phyloP scores from a whole-genome alignment of 2,113 vertebrate genomes.

The Serilophus lunatus region DNA sequence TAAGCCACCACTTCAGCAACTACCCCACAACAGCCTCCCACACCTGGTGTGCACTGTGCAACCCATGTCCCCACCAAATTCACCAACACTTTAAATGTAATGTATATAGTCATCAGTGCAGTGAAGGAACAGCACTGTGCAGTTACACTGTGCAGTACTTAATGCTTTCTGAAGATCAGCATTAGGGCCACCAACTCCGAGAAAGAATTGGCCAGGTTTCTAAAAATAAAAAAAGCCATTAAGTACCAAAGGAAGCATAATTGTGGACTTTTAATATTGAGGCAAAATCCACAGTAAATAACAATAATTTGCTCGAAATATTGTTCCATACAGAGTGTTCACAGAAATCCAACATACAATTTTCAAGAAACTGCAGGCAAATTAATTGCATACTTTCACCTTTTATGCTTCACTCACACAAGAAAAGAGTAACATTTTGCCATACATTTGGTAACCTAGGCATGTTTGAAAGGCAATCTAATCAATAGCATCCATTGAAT shows the following conservation, averaged over 20 bases:
- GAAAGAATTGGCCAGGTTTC: conserved; percentile 65
- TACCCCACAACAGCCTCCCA: not conserved
- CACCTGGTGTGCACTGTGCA: not conserved
- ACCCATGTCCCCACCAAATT: not conserved
- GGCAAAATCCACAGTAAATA: conserved; percentile 76
- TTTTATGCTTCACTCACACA: conserved; percentile 61
- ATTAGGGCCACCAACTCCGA: conserved; percentile 5
- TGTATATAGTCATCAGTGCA: rapidly evolving
- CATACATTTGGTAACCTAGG: conserved; percentile 34
- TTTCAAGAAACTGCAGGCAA: conserved; percentile 72
- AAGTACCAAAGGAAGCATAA: conserved; percentile 68
- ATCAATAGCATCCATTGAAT: conserved; percentile 75
- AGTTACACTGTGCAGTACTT: not conserved
- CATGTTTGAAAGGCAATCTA: conserved; percentile 66
- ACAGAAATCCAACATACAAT: conserved; percentile 77
- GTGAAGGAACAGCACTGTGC: not conserved
- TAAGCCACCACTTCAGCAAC: not conserved
- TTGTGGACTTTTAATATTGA: conserved; percentile 74
- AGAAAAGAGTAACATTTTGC: conserved; percentile 69
- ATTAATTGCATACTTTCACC: conserved; percentile 79
- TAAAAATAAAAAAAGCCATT: conserved; percentile 74
- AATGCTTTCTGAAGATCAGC: conserved; percentile 20
- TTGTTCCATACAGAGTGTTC: conserved; percentile 61
- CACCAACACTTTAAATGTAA: not conserved
- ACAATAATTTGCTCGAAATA: conserved; percentile 78